phyloP scores from a whole-genome alignment of 1,140 invertebrate species.

The Chymomyza costata region DNA sequence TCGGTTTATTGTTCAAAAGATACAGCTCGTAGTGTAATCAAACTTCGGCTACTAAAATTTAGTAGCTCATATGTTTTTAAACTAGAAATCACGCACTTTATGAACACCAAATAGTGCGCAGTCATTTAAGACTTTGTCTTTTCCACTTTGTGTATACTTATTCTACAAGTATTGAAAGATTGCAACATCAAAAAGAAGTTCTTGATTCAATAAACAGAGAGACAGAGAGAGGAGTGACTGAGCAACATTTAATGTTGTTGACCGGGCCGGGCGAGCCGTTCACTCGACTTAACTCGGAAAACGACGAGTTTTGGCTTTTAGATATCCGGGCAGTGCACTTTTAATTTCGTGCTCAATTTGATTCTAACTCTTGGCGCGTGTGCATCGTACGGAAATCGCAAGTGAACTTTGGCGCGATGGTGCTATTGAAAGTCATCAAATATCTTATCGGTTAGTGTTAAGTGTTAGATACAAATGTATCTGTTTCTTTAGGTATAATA shows the following conservation, averaged over 20 bases:
- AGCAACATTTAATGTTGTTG: conserved; percentile 11
- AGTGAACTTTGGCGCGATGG: conserved; percentile 32
- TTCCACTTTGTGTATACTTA: conserved; percentile 6
- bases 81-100: conserved; percentile 54
- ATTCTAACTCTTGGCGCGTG: conserved; percentile 65
- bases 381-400: conserved; percentile 48
- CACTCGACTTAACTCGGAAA: conserved; percentile 31
- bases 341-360: conserved; percentile 59
- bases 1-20: too few species aligned
- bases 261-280: conserved; percentile 32
- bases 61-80: conserved; percentile 5
- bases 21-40: too few species aligned
- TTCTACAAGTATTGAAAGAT: conserved; percentile 24
- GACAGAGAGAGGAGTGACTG: not conserved
- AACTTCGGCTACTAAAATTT: too few species aligned
- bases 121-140: too few species aligned
- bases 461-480: too few species aligned
- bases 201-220: conserved; percentile 41
- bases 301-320: conserved; percentile 40
- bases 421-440: conserved; percentile 66
- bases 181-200: conserved; percentile 56
- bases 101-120: too few species aligned
- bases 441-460: conserved; percentile 63
- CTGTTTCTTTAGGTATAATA: not conserved
- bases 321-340: conserved; percentile 60